Conservation (phyloP, 2,113 vertebrate species). For the Crotalus horridus region DNA sequence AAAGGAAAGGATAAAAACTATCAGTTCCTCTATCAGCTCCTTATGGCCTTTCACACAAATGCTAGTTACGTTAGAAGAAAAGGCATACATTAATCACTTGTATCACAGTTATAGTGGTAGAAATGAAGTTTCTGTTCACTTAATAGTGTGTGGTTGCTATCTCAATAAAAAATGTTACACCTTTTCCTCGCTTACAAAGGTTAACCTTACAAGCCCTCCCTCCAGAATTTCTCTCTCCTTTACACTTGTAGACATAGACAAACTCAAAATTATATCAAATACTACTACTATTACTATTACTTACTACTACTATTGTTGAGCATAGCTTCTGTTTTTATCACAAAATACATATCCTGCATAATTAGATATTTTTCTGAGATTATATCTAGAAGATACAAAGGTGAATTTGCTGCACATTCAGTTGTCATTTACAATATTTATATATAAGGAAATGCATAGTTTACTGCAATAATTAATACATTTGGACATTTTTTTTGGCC, state of each 20-base stretch:
- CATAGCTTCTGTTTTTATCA: background rate
- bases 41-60: background rate
- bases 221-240: background rate
- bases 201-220: background rate
- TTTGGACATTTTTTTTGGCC: background rate
- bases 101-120: background rate
- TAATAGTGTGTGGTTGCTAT: background rate
- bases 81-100: background rate
- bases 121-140: background rate
- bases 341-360: background rate
- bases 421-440: background rate
- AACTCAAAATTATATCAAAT: background rate
- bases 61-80: background rate
- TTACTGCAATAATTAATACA: background rate
- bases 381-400: background rate
- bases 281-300: background rate
- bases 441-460: background rate
- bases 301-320: background rate
- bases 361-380: background rate
- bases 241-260: background rate
- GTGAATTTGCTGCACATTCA: background rate
- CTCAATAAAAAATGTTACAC: background rate
- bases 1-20: background rate
- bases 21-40: background rate
- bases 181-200: background rate